A percentile compares a stretch with the other conserved stretches of the same genome.
Evolutionary conservation across 2,113 vertebrate genomes (phyloP).

Genomic region (Psephotus haematonotus): DNA sequence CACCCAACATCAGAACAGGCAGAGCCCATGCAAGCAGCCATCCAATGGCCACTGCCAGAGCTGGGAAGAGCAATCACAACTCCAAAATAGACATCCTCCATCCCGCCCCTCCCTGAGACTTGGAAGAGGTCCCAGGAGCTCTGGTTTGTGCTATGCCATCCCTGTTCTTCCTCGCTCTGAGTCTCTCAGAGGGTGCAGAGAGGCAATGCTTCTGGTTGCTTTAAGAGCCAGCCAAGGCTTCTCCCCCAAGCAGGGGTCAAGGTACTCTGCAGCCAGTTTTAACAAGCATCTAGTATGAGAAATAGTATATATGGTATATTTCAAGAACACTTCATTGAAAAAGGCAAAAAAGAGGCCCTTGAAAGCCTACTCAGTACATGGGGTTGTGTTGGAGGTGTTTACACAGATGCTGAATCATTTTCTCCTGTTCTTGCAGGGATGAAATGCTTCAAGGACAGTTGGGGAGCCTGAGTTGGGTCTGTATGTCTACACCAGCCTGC

Average conservation of each 20-base stretch:
- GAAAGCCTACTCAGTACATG: background rate
- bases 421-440: fast-evolving
- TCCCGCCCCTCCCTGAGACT: background rate
- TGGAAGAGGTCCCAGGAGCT: background rate
- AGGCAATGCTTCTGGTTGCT: background rate
- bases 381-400: background rate
- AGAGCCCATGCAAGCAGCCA: fast-evolving
- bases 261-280: background rate
- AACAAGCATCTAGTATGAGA: background rate
- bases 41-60: background rate
- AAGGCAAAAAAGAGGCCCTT: background rate
- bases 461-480: background rate
- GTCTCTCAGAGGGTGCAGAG: fast-evolving
- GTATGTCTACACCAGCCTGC: background rate
- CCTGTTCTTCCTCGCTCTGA: background rate
- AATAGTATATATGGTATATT: fast-evolving
- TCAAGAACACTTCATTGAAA: background rate
- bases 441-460: background rate
- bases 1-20: background rate
- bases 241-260: background rate
- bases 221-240: background rate
- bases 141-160: background rate
- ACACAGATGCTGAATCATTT: background rate
- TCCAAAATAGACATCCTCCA: constrained; percentile 1
- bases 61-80: background rate